Evolutionary conservation across 2,113 vertebrate genomes (phyloP), one percentile per base, ranked within the genome.

Genomic region (Alligator mississippiensis): DNA sequence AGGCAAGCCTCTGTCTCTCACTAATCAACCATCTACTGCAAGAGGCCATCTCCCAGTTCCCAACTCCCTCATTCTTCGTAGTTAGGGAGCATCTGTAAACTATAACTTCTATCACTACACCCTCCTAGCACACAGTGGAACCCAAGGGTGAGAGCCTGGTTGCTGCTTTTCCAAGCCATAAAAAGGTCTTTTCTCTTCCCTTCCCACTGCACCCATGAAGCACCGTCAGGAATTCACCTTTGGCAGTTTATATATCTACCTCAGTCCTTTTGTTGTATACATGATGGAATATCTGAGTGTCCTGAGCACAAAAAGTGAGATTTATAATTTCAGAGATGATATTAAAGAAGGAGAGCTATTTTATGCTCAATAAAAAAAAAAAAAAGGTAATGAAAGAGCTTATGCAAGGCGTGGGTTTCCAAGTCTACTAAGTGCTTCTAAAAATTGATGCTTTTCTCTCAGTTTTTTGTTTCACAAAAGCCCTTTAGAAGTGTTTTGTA

Each of bases 381-480:
- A 38, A 47, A 5, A 92, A 38, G 38, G 79, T 84, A 62, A 88
- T 80, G 81, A 91, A 91, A 80, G 84, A 60, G 62, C 80, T 96
- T 86, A 88, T 70, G 66, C 68, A 87, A 74, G 18, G 84, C 0
- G 6, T 93, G 80, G 88, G 95, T 85, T 95, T 93, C 72, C 79
- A 64, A 28, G 47, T 88, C 84, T 58, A 63, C 62, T 83, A 93
- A 94, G 86, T 87, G 88, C 59, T 93, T 94, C 94, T 93, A 90
- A 91, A 94, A 96, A 55, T 66, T 91, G 77, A 88, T 75, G 76
- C 18, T 84, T 28, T 62, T 58, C 27, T 79, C 47, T 86, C 92
- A 92, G 72, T 34, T 93, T 47, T 96, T 90, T 92, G 62, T 60
- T 88, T 89, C 47, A 10, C 82, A 72, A 59, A 92, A 90, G 21